Evolutionary conservation across 2,113 vertebrate species (phyloP), one percentile per base, ranked within the genome.

Genomic region (Cololabis saira): DNA sequence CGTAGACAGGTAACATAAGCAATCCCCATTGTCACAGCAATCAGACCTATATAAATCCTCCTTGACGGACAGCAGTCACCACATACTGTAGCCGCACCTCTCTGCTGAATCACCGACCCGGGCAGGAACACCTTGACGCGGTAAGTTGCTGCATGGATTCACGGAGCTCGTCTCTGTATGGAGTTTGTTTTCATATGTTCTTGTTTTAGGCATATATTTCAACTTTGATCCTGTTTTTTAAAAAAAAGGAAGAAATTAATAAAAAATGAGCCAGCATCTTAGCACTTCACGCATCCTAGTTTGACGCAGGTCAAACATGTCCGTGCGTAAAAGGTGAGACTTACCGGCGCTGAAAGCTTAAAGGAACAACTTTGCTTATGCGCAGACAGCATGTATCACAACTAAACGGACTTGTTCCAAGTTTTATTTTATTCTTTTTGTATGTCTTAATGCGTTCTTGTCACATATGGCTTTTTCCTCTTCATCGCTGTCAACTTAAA

Each of bases 41-140:
- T 93, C 93, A 90, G 92, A 92, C 93, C 94, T 98, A 97, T 98
- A 98, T 96, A 99, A 98, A 93, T 88, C 88, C 71, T 17, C 74
- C 71, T 78, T 76, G 83, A 81, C 85, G 48, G 81, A 85, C 84
- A 81, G 44, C 65, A 85, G 71, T 79, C 91, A 92, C 87, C 91
- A 91, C 90, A 90, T 59, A n/a, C n/a, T n/a, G n/a, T n/a, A 82
- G 80, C 88, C 80, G 90, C 82, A 82, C 83, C 84, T 79, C 90
- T 90, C 84, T 62, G 64, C 89, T 85, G 89, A 71, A 90, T 89
- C 91, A 83, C 80, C 87, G 55, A 76, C 77, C 85, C 52, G 83
- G 76, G 61, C 74, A 16, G 78, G 86, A 91, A 82, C 67, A 48
- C 56, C 61, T 19, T 40, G 68, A 75, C 78, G 44, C 73, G 89